Base-by-base conservation (phyloP, 2,113 vertebrate species). In the Oreochromis aureus region DNA sequence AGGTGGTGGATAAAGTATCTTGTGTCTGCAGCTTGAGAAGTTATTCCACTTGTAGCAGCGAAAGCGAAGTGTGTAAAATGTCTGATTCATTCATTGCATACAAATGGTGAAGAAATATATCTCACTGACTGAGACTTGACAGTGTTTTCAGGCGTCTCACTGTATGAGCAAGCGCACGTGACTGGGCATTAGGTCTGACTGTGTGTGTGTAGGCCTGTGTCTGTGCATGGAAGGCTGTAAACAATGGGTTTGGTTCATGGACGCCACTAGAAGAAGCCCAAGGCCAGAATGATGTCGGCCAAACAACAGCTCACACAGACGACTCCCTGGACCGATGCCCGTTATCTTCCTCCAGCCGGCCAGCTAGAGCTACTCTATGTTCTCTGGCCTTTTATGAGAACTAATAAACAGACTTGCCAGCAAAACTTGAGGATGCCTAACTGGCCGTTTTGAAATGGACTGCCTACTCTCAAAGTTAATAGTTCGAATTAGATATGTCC, bases 191-290 rank as follows among this genome's bases (percentile, higher is more conserved):
- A 61, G 87, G 82, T 86, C 36, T 66, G 41, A 48, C 55, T 88
- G 73, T 79, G 53, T 89, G 86, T 81, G 71, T 78, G 71, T n/a
- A 82, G 83, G 87, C 51, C 54, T 55, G 39, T 87, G 92, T 92
- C 88, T 92, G 88, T 56, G 82, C 82, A 84, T 83, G 87, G 51
- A 76, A 82, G 84, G 53, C 81, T 51, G 58, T 85, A 81, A 94
- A 97, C 96, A 97, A 97, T 96, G 92, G 91, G 84, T 85, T 88
- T 83, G 83, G 91, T 97, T 96, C 95, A 96, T 93, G 82, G 92
- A 94, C 78, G 87, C 92, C 93, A 92, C 90, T 93, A 83, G 82
- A 78, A 88, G 82, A 66, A 71, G 94, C 95, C 95, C 59, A 86
- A 89, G 92, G 96, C 94, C 84, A 95, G 71, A 94, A 90, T 90